These are phyloP conservation scores for Eristalis tenax DNA, from an alignment of 2,888 invertebrate species.

Conservation along the genomic window DNA sequence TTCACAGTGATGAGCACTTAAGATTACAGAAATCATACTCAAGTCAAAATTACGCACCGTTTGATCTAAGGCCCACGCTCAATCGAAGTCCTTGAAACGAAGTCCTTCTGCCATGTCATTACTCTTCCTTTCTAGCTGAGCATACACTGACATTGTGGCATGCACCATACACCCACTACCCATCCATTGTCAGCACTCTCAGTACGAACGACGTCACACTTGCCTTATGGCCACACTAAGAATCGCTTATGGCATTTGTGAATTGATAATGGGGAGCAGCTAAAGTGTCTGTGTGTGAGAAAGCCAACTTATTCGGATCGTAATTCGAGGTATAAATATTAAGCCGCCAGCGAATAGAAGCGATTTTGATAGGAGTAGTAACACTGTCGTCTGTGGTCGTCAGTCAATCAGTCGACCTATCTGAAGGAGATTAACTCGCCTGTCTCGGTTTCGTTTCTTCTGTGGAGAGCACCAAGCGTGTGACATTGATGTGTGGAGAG, in stretches of 20 bases:
- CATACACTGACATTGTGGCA: not conserved
- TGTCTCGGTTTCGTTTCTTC: slow-evolving; percentile 2
- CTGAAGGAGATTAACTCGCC: slow-evolving; percentile 63
- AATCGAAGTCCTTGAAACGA: not conserved
- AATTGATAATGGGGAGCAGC: slow-evolving; percentile 59
- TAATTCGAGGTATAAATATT: slow-evolving; percentile 70
- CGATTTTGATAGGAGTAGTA: slow-evolving; percentile 68
- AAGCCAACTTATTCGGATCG: slow-evolving; percentile 57
- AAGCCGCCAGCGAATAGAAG: slow-evolving; percentile 64
- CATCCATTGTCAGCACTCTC: slow-evolving; percentile 38
- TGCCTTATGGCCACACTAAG: slow-evolving; percentile 47
- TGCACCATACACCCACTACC: not conserved
- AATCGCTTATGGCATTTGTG: slow-evolving; percentile 51
- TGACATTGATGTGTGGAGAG: slow-evolving; percentile 31
- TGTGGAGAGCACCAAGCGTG: slow-evolving; percentile 44
- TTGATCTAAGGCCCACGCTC: not conserved
- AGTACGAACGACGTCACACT: slow-evolving; percentile 22
- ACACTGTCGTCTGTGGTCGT: slow-evolving; percentile 52
- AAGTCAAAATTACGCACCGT: not conserved
- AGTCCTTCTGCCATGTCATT: not conserved
- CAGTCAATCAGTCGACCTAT: slow-evolving; percentile 65
- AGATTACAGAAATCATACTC: slow-evolving; percentile 10
- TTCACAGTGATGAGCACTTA: not conserved
- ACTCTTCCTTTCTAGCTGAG: not conserved
- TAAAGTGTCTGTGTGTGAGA: slow-evolving; percentile 61